Evolutionary conservation across 2,888 invertebrate species (phyloP).

Genomic region (Drosophila kuntzei): DNA sequence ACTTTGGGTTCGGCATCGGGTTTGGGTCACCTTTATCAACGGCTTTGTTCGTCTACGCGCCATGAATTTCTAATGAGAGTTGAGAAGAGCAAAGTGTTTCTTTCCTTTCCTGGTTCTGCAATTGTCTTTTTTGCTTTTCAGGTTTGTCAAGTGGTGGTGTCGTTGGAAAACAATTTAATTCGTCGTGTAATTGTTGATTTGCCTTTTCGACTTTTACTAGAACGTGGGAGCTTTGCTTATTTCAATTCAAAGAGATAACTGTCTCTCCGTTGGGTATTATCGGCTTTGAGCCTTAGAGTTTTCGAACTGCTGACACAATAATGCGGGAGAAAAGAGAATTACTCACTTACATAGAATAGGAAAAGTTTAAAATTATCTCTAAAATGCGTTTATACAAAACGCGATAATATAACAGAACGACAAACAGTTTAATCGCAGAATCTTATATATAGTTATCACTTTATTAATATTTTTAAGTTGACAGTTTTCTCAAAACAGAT

Average conservation of each 20-base stretch:
- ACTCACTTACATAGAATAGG: not conserved
- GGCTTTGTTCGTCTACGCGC: constrained; percentile 64
- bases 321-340: constrained; percentile 20
- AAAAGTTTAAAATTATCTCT: not conserved
- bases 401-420: too few species aligned
- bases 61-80: constrained; percentile 72
- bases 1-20: constrained; percentile 17
- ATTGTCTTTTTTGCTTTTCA: constrained; percentile 29
- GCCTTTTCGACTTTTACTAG: constrained; percentile 67
- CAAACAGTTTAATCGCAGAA: not conserved
- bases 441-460: not conserved
- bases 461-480: constrained; percentile 1
- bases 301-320: constrained; percentile 1
- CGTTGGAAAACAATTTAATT: constrained; percentile 55
- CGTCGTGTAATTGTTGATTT: constrained; percentile 66
- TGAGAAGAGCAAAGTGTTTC: constrained; percentile 31
- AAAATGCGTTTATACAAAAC: not conserved
- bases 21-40: constrained; percentile 64
- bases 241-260: constrained; percentile 46
- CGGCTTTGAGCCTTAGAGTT: constrained; percentile 27
- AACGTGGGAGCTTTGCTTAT: constrained; percentile 74
- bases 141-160: constrained; percentile 46
- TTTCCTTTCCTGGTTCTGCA: constrained; percentile 37
- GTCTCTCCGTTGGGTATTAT: constrained; percentile 37
- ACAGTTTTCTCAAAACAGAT: not conserved